Evolutionary conservation across 2,797 vertebrate species (phyloP).

Genomic region (Prunella strophiata): DNA sequence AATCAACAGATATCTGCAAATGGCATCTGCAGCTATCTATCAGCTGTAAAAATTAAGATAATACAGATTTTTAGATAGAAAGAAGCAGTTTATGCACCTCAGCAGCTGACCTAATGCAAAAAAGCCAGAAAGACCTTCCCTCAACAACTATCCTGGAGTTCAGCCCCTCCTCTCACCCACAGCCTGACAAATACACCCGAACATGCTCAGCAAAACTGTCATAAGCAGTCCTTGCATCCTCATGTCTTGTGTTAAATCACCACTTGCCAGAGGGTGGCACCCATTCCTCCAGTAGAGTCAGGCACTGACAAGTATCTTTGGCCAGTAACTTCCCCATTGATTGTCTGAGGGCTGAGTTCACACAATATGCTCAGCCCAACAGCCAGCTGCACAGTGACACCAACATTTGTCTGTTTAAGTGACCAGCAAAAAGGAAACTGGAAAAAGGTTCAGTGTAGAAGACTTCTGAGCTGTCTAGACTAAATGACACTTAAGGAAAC

Average conservation of each 20-base stretch:
- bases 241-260: not conserved
- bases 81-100: not conserved
- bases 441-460: not conserved
- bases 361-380: not conserved
- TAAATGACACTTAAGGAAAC: not conserved
- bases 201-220: not conserved
- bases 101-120: not conserved
- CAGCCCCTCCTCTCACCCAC: not conserved
- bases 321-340: not conserved
- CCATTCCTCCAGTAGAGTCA: not conserved
- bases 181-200: not conserved
- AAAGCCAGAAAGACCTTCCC: not conserved
- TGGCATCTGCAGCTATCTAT: not conserved
- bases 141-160: not conserved
- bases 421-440: not conserved
- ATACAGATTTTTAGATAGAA: not conserved
- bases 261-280: not conserved
- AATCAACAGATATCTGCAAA: not conserved
- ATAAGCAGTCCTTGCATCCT: not conserved
- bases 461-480: not conserved
- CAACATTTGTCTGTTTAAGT: not conserved
- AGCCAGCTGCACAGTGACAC: not conserved
- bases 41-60: not conserved
- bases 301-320: not conserved
- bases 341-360: not conserved